Evolutionary conservation across 2,797 vertebrate species (phyloP), one percentile per base, ranked within the genome.

Genomic region (Nannoperca obscura): DNA sequence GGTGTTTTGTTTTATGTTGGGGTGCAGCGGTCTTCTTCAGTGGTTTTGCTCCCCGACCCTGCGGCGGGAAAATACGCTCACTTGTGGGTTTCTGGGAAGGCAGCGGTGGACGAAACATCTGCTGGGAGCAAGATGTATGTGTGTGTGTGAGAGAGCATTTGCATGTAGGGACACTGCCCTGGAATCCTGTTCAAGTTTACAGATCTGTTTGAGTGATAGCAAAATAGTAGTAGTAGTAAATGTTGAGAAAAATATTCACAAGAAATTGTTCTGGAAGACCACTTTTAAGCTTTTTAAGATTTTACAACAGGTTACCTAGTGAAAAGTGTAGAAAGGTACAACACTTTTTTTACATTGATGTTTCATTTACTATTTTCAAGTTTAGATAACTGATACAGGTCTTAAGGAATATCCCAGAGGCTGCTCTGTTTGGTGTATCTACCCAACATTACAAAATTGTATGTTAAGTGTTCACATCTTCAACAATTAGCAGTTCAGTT

Each of bases 1-100:
- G 91, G 90, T 91, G 94, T 95, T 95, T 96, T 95, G 95, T 95
- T 96, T 95, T 94, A 95, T 95, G 95, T 96, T 91, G 93, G 92
- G 94, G 92, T 94, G 89, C 93, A 94, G 94, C 94, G 94, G 93
- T 93, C 94, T 91, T 94, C 92, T 94, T 94, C 92, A 89, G 94
- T 92, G 95, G 95, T 94, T 95, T 93, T 94, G 91, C 93, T 96
- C 94, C 93, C 91, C 94, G 93, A 94, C 94, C 94, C 94, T 95
- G 95, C 91, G 95, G 94, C 81, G 93, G 92, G 94, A 95, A 95
- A 94, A 93, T 94, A 94, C 94, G 94, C 94, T 95, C 93, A 95
- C 95, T 95, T 96, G 95, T 96, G 95, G 95, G 93, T 93, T 94
- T 91, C 92, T 91, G 94, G 95, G 94, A 95, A 94, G 94, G 94